These are phyloP conservation scores for Heliconius ethilla DNA, from an alignment of 2,888 invertebrate genomes.

Conservation along the genomic window DNA sequence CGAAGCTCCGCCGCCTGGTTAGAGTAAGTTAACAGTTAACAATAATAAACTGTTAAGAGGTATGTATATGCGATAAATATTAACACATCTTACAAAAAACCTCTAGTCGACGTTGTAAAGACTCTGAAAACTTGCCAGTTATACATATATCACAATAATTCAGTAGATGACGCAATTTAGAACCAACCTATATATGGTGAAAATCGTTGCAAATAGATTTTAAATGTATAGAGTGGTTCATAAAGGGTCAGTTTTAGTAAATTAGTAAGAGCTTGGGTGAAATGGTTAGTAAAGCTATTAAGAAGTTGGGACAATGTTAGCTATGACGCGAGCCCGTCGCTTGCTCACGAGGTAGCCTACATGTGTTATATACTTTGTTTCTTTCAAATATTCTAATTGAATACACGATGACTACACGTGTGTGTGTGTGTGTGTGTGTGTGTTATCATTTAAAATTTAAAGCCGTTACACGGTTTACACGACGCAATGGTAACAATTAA, in stretches of 20 bases:
- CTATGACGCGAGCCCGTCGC: too few relatives aligned
- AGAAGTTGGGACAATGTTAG: slow-evolving; percentile 38
- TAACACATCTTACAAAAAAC: slow-evolving; percentile 65
- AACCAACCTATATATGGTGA: slow-evolving; percentile 3
- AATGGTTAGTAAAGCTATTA: slow-evolving; percentile 34
- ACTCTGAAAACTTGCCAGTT: slow-evolving; percentile 71
- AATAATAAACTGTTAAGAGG: slow-evolving; percentile 71
- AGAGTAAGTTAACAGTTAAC: slow-evolving; percentile 67
- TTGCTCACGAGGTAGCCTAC: background rate
- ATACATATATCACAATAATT: slow-evolving; percentile 71
- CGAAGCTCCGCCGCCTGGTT: slow-evolving; percentile 48
- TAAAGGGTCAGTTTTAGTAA: slow-evolving; percentile 30
- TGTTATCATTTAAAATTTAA: slow-evolving; percentile 3
- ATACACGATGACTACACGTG: background rate
- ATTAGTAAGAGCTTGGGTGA: slow-evolving; percentile 29
- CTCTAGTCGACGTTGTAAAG: slow-evolving; percentile 70
- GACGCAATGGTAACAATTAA: slow-evolving; percentile 13
- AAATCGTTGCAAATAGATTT: background rate
- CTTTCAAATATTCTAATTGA: slow-evolving; percentile 10
- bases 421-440: background rate
- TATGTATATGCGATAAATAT: slow-evolving; percentile 65
- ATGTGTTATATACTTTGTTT: background rate
- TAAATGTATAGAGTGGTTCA: slow-evolving; percentile 21
- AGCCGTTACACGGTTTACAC: slow-evolving; percentile 1
- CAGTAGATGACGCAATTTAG: slow-evolving; percentile 50